Percentiles rank a stretch among this genome's conserved stretches.
These are phyloP conservation scores for Ptilodon capucinus DNA, from an alignment of 2,888 invertebrate species.

Conservation along the genomic window DNA sequence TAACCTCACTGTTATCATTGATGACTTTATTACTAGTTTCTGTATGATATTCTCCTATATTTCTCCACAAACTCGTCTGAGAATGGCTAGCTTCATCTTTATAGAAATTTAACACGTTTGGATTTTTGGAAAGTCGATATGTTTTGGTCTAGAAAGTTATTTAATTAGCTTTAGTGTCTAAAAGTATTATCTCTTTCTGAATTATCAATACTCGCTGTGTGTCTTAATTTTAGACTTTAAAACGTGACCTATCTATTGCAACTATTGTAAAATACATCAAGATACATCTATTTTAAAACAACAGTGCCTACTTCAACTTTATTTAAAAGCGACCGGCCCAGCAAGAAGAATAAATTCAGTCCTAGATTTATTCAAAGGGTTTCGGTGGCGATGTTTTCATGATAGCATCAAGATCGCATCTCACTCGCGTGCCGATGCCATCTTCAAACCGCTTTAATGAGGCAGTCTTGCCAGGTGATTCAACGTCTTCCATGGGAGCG, in stretches of 20 bases:
- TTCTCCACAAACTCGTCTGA: not conserved
- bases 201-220: no score
- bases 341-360: slow-evolving; percentile 30
- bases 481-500: slow-evolving; percentile 35
- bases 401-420: slow-evolving; percentile 69
- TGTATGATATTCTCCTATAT: not conserved
- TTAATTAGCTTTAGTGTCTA: no score
- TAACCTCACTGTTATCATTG: slow-evolving; percentile 4
- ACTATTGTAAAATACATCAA: no score
- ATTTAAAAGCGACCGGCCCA: slow-evolving; percentile 23
- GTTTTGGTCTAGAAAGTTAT: no score
- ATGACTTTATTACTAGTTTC: slow-evolving; percentile 12
- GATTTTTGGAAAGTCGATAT: no score
- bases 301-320: not conserved
- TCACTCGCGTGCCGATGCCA: slow-evolving; percentile 72
- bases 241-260: no score
- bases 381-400: slow-evolving; percentile 42
- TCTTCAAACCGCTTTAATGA: slow-evolving; percentile 62
- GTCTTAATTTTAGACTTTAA: no score
- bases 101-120: no score
- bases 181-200: no score
- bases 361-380: slow-evolving; percentile 40
- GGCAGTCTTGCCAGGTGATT: slow-evolving; percentile 37
- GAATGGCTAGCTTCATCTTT: not conserved
- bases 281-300: not conserved